Conservation (phyloP, 2,113 vertebrate genomes). For the Calyptommatus sinebrachiatus region DNA sequence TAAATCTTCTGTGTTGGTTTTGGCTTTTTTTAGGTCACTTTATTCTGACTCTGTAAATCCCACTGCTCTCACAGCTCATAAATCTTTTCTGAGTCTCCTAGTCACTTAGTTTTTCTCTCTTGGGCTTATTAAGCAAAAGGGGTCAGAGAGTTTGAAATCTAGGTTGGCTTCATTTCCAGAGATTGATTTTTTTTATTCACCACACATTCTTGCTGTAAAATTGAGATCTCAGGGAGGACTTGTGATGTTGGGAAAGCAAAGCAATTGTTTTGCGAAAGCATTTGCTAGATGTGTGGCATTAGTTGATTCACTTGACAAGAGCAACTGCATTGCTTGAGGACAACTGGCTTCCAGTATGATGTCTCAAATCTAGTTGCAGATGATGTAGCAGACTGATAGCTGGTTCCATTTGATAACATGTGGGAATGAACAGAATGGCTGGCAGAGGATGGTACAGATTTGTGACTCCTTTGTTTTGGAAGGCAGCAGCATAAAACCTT, state of each 20-base stretch:
- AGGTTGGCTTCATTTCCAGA: slow-evolving; percentile 39
- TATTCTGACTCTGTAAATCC: slow-evolving; percentile 54
- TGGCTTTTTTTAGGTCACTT: slow-evolving; percentile 51
- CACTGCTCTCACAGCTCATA: slow-evolving; percentile 44
- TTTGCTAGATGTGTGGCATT: slow-evolving; percentile 23
- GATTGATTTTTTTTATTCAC: slow-evolving; percentile 29
- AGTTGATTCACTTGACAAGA: not conserved
- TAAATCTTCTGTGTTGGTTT: slow-evolving; percentile 45
- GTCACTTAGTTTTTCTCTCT: slow-evolving; percentile 45
- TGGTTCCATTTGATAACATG: too few relatives aligned
- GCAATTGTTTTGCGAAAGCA: not conserved
- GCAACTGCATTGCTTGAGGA: not conserved
- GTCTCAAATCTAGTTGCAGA: not conserved
- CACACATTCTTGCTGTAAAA: slow-evolving; percentile 29
- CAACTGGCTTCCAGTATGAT: not conserved
- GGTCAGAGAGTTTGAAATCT: slow-evolving; percentile 55
- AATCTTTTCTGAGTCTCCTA: slow-evolving; percentile 53
- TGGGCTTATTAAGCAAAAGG: slow-evolving; percentile 52
- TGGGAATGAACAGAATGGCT: too few relatives aligned
- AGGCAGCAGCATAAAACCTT: too few relatives aligned
- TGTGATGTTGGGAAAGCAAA: not conserved
- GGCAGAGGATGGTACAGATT: too few relatives aligned
- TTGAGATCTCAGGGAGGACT: not conserved
- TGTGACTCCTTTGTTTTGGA: too few relatives aligned
- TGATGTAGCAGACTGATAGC: too few relatives aligned